Conservation (phyloP, 2,113 vertebrate genomes). For the Garra rufa region DNA sequence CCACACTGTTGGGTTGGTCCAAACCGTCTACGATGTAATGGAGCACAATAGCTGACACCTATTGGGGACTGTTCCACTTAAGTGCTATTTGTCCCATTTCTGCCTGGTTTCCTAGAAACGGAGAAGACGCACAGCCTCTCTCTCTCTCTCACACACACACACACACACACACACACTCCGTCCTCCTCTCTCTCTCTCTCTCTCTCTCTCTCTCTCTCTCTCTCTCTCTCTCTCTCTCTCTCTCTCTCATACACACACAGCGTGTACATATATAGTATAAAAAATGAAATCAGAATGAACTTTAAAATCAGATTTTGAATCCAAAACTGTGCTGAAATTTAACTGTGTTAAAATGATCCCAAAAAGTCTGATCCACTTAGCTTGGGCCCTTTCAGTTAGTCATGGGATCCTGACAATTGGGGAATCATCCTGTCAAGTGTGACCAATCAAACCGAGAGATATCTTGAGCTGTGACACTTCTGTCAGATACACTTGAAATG, state of each 20-base stretch:
- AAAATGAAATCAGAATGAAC: too few species aligned
- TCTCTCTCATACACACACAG: too few species aligned
- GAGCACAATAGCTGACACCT: constrained; percentile 62
- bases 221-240: too few species aligned
- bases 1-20: constrained; percentile 16
- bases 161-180: not conserved
- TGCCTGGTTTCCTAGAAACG: constrained; percentile 62
- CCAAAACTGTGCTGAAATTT: not conserved
- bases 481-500: constrained; percentile 1
- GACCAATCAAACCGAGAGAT: constrained; percentile 1
- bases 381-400: not conserved
- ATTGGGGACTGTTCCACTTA: constrained; percentile 77
- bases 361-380: constrained; percentile 25
- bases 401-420: not conserved
- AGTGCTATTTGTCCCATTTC: constrained; percentile 72
- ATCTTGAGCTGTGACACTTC: constrained; percentile 29
- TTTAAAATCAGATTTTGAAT: not conserved
- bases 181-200: not conserved
- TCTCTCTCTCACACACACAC: not conserved
- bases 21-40: constrained; percentile 51
- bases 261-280: too few species aligned
- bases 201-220: too few species aligned
- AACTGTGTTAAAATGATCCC: not conserved
- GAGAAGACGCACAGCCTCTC: constrained; percentile 45
- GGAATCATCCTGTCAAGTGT: constrained; percentile 2